Conservation (phyloP, 1,140 invertebrate species). For the Metopolophium dirhodum region DNA sequence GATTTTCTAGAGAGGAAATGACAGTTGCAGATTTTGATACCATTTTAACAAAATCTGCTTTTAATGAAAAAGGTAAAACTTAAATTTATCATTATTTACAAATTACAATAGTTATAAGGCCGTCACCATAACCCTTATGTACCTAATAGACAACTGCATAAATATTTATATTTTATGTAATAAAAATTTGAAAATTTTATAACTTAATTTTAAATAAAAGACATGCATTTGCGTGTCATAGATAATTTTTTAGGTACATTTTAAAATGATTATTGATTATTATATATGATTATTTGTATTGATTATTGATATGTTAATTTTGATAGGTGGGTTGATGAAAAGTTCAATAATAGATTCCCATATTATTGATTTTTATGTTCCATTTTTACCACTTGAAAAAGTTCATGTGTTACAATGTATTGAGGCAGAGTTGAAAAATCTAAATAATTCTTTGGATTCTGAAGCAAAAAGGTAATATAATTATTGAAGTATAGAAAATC, state of each 20-base stretch:
- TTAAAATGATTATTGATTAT: no score
- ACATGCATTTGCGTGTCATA: no score
- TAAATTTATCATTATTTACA: neutral
- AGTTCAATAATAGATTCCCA: constrained; percentile 80
- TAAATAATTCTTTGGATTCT: constrained; percentile 54
- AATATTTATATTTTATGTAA: no score
- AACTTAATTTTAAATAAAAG: no score
- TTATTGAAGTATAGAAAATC: neutral
- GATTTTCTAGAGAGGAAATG: constrained; percentile 72
- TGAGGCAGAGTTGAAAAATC: constrained; percentile 66
- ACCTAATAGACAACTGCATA: no score
- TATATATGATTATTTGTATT: no score
- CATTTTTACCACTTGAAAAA: constrained; percentile 91
- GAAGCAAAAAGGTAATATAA: constrained; percentile 41
- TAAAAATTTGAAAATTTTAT: no score
- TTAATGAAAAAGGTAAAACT: constrained; percentile 69
- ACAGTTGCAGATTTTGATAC: constrained; percentile 78
- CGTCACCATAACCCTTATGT: no score
- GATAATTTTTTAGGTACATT: no score
- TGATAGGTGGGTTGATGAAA: constrained; percentile 78
- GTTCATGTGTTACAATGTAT: constrained; percentile 81
- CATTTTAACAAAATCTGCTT: constrained; percentile 75
- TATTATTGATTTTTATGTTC: constrained; percentile 91
- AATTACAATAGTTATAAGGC: no score
- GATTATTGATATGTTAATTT: neutral